Conservation (phyloP, 2,113 vertebrate genomes). For the Elachura formosa region DNA sequence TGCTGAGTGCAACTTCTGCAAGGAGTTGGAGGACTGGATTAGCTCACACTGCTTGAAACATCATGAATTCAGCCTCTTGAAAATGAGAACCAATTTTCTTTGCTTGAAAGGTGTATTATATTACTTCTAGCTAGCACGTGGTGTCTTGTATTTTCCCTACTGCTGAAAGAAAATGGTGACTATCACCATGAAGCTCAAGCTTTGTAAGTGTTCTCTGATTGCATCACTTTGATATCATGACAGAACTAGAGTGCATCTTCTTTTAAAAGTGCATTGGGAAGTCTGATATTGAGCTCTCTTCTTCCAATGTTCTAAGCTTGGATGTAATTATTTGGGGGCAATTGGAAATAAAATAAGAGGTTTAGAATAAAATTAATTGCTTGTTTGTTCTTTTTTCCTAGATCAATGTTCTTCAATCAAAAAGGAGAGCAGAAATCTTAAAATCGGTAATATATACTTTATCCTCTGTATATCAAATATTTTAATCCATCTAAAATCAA, state of each 20-base stretch:
- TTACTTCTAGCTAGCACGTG: neutral
- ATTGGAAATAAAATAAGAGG: neutral
- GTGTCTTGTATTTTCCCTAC: neutral
- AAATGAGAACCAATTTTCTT: neutral
- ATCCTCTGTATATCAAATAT: neutral
- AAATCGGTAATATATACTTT: constrained; percentile 85
- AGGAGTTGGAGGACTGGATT: neutral
- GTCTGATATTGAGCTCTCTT: neutral
- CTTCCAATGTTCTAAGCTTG: neutral
- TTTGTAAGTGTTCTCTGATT: neutral
- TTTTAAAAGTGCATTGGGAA: neutral
- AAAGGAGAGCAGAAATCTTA: constrained; percentile 95
- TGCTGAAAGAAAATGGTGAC: neutral
- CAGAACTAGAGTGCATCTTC: neutral
- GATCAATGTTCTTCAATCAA: constrained; percentile 98
- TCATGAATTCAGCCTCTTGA: neutral
- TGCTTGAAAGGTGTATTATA: neutral
- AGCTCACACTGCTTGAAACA: neutral
- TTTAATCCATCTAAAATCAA: neutral
- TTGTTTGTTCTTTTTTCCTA: constrained; percentile 33
- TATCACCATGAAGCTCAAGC: neutral
- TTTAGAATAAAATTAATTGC: neutral
- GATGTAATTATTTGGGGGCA: neutral
- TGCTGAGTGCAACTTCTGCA: neutral
- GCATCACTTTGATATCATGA: neutral